phyloP scores from a whole-genome alignment of 2,113 vertebrate genomes.

The Hiodon tergisus region DNA sequence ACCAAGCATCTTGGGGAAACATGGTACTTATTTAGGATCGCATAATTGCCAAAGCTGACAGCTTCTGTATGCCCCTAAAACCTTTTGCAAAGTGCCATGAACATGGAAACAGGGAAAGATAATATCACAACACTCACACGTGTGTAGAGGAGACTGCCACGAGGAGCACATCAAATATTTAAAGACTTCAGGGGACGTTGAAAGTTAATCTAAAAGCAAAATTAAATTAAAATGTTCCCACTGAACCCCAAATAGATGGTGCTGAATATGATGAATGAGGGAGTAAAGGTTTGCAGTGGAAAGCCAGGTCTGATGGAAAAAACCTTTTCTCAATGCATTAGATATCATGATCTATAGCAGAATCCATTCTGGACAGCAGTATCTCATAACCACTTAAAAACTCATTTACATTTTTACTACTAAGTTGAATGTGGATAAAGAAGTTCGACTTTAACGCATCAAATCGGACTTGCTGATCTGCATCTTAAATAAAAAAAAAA shows the following conservation, averaged over 20 bases:
- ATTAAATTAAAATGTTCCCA: slow-evolving; percentile 13
- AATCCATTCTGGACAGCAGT: neutral
- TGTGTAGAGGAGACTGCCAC: neutral
- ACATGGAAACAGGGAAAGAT: too few relatives aligned
- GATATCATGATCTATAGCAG: slow-evolving; percentile 12
- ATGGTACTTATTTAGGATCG: too few relatives aligned
- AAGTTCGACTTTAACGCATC: neutral
- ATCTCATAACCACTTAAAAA: slow-evolving; percentile 1
- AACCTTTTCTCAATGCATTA: slow-evolving; percentile 13
- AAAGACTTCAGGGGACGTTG: neutral
- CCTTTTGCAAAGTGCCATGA: too few relatives aligned
- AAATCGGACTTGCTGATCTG: neutral
- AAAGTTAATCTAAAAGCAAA: slow-evolving; percentile 20
- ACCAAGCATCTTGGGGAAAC: too few relatives aligned
- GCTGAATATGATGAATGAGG: slow-evolving; percentile 9
- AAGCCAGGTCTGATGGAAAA: slow-evolving; percentile 7
- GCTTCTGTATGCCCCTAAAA: too few relatives aligned
- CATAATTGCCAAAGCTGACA: too few relatives aligned
- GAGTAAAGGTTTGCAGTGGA: slow-evolving; percentile 5
- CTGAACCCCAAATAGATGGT: slow-evolving; percentile 8
- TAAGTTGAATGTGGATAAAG: neutral
- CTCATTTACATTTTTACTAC: neutral
- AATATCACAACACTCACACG: neutral
- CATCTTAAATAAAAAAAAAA: too few relatives aligned
- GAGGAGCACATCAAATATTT: slow-evolving; percentile 15